Evolutionary conservation across 1,140 invertebrate genomes (phyloP).

Genomic region (Aphaenogaster floridana): DNA sequence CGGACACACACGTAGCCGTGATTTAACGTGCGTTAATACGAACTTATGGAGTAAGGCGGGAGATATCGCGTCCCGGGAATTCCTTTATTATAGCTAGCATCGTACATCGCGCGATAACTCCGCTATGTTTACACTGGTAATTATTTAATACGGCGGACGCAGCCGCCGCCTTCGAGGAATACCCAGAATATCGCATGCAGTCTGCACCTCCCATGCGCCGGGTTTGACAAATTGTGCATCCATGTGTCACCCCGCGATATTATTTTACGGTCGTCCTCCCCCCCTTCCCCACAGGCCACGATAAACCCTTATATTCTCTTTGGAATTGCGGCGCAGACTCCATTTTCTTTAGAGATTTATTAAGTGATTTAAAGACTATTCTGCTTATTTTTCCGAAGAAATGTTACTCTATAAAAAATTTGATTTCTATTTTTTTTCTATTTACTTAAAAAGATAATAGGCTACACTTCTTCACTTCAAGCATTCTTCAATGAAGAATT

Average conservation of each 20-base stretch:
- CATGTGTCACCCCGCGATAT: constrained; percentile 2
- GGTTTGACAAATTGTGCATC: constrained; percentile 43
- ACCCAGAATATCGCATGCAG: neutral
- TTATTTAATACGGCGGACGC: constrained; percentile 34
- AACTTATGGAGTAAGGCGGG: neutral
- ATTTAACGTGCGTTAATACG: constrained; percentile 20
- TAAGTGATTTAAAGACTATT: neutral
- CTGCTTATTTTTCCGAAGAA: neutral
- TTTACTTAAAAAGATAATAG: neutral
- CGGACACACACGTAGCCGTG: neutral
- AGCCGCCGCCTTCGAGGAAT: neutral
- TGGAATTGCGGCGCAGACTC: neutral
- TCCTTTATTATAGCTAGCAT: neutral
- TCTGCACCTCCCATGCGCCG: neutral
- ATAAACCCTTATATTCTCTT: neutral
- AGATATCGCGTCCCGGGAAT: constrained; percentile 29
- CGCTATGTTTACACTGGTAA: constrained; percentile 10
- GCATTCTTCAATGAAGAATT: neutral
- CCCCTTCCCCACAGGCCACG: neutral
- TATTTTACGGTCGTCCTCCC: neutral
- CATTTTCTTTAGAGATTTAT: neutral
- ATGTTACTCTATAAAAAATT: neutral
- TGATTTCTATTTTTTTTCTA: neutral
- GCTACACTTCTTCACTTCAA: neutral
- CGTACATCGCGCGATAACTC: neutral